These are phyloP conservation scores for Leuciscus waleckii DNA, from an alignment of 2,797 vertebrate species.

Conservation along the genomic window DNA sequence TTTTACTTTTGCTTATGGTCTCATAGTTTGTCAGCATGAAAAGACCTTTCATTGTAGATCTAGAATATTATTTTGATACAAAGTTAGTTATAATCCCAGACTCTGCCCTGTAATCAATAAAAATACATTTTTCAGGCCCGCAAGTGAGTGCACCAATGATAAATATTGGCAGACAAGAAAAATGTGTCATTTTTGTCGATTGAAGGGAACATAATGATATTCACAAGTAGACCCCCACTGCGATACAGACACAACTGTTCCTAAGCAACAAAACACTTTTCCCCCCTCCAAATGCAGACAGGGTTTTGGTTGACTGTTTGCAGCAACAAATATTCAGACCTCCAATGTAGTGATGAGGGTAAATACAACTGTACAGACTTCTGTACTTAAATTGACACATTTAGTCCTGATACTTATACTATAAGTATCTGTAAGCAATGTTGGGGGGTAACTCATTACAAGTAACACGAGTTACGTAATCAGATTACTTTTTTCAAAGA, in stretches of 20 bases:
- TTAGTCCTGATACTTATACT: not conserved
- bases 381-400: not conserved
- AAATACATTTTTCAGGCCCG: conserved; percentile 66
- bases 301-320: conserved; percentile 38
- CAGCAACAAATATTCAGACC: not conserved
- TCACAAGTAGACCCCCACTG: conserved; percentile 75
- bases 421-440: not conserved
- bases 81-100: conserved; percentile 45
- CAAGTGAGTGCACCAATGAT: conserved; percentile 67
- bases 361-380: conserved; percentile 4
- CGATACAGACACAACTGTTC: conserved; percentile 77
- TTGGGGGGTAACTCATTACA: no score
- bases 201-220: conserved; percentile 77
- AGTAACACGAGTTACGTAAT: no score
- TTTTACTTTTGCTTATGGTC: conserved; percentile 13
- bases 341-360: conserved; percentile 8
- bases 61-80: conserved; percentile 49
- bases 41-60: conserved; percentile 34
- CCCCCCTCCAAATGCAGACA: conserved; percentile 46
- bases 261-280: conserved; percentile 82
- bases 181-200: conserved; percentile 71
- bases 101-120: conserved; percentile 69
- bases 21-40: conserved; percentile 18
- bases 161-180: conserved; percentile 78
- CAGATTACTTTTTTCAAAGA: no score